Evolutionary conservation across 2,797 vertebrate genomes (phyloP).

Genomic region (Salmo trutta): DNA sequence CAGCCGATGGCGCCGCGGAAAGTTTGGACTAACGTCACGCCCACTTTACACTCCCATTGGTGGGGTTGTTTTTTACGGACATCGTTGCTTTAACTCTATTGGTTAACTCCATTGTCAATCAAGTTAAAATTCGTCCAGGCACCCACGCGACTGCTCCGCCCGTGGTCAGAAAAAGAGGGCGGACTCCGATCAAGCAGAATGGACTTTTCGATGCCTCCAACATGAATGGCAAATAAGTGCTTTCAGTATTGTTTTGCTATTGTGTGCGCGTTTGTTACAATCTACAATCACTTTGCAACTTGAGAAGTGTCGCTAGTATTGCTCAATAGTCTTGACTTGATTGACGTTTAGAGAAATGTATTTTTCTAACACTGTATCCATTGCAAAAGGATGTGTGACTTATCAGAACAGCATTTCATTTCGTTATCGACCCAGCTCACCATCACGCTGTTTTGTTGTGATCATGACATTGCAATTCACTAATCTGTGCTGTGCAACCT

Average conservation of each 20-base stretch:
- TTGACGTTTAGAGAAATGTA: not conserved
- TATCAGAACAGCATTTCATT: not conserved
- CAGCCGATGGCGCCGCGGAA: slow-evolving; percentile 99
- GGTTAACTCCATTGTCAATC: slow-evolving; percentile 53
- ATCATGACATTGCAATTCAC: not conserved
- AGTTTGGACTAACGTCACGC: slow-evolving; percentile 91
- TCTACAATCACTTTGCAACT: not conserved
- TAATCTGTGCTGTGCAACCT: not conserved
- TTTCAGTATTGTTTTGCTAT: slow-evolving; percentile 18
- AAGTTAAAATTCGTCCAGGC: slow-evolving; percentile 74
- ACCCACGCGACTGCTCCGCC: slow-evolving; percentile 77
- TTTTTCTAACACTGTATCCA: not conserved
- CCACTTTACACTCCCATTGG: slow-evolving; percentile 78
- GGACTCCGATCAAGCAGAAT: slow-evolving; percentile 69
- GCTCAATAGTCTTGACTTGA: not conserved
- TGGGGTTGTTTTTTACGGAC: slow-evolving; percentile 6
- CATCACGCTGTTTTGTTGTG: not conserved
- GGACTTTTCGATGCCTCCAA: slow-evolving; percentile 59
- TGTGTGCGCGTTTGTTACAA: slow-evolving; percentile 23
- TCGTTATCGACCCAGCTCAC: not conserved
- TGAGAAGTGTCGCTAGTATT: not conserved
- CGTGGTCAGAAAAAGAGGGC: slow-evolving; percentile 78
- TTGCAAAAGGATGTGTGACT: not conserved
- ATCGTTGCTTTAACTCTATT: slow-evolving; percentile 47
- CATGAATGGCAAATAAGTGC: slow-evolving; percentile 21